Evolutionary conservation across 1,140 invertebrate genomes (phyloP).

Genomic region (Cataglyphis hispanica): DNA sequence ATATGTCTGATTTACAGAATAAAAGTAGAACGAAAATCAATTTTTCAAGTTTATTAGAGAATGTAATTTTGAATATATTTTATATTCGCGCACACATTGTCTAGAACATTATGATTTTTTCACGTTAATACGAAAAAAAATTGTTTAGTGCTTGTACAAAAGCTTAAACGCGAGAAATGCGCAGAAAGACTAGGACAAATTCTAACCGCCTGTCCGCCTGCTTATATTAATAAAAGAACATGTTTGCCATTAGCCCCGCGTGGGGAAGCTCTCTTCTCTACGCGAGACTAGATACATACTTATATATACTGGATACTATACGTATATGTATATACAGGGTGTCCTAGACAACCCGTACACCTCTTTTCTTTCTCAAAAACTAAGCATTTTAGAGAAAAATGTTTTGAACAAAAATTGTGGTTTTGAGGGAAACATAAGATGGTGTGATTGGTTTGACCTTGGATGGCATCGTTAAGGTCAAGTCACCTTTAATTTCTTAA

Average conservation of each 20-base stretch:
- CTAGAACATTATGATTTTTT: neutral
- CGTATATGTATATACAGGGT: no score
- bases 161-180: slow-evolving; percentile 31
- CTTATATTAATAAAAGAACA: slow-evolving; percentile 56
- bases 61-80: neutral
- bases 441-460: no score
- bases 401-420: no score
- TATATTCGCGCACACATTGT: neutral
- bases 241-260: slow-evolving; percentile 17
- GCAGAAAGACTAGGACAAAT: slow-evolving; percentile 70
- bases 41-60: neutral
- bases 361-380: no score
- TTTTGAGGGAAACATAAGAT: no score
- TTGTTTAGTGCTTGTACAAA: neutral
- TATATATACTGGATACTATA: no score
- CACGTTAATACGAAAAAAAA: neutral
- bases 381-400: no score
- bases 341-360: no score
- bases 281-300: slow-evolving; percentile 15
- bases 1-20: neutral
- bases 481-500: no score
- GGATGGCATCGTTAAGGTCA: no score
- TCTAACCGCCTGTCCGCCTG: slow-evolving; percentile 61
- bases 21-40: neutral
- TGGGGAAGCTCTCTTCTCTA: slow-evolving; percentile 2